Percentiles rank a stretch among this genome's conserved stretches.
Evolutionary conservation across 2,797 vertebrate species (phyloP).

Genomic region (Kryptolebias ocellatus): DNA sequence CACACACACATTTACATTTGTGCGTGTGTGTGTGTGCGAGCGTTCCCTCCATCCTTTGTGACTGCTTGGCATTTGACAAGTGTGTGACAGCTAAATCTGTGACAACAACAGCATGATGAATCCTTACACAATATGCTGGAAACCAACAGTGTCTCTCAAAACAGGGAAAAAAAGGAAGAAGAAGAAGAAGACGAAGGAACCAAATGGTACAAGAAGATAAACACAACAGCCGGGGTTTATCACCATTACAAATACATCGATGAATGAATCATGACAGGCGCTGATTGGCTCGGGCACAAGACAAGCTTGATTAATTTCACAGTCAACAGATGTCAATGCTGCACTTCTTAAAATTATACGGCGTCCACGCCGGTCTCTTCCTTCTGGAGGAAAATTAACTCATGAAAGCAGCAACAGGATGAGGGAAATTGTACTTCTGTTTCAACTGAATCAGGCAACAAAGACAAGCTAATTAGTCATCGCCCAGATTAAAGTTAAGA

Average conservation of each 20-base stretch:
- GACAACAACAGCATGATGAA: constrained; percentile 62
- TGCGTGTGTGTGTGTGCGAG: constrained; percentile 13
- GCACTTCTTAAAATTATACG: constrained; percentile 32
- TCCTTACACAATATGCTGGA: constrained; percentile 71
- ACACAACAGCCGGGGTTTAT: constrained; percentile 53
- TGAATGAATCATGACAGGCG: constrained; percentile 51
- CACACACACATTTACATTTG: constrained; percentile 16
- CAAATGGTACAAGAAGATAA: constrained; percentile 56
- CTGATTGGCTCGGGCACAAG: constrained; percentile 47
- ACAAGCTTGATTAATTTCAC: constrained; percentile 39
- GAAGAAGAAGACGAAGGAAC: constrained; percentile 43
- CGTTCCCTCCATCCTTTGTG: constrained; percentile 44
- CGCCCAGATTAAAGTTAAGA: background rate
- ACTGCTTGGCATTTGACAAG: constrained; percentile 70
- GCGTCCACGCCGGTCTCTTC: background rate
- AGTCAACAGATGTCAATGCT: constrained; percentile 50
- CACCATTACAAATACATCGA: constrained; percentile 53
- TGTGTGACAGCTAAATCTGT: constrained; percentile 70
- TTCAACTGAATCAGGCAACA: background rate
- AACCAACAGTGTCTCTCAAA: constrained; percentile 50
- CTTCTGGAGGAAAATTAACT: constrained; percentile 4
- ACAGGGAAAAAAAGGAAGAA: constrained; percentile 32
- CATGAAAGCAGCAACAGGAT: background rate
- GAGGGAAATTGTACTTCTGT: background rate
- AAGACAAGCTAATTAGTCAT: background rate